Conservation (phyloP, 1,140 invertebrate genomes). For the Rhyacophila brunnea region DNA sequence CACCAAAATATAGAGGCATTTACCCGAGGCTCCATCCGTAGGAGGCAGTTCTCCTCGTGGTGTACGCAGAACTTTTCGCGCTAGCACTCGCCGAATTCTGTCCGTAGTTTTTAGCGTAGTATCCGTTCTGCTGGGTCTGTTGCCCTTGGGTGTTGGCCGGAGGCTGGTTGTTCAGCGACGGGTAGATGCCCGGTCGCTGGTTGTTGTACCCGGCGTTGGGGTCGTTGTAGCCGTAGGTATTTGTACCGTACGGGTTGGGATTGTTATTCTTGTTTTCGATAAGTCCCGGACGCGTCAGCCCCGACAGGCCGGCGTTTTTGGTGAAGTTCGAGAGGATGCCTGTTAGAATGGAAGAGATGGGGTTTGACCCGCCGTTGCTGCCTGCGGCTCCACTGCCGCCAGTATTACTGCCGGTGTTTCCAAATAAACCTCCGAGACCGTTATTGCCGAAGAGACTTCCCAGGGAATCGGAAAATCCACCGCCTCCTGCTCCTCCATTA, state of each 20-base stretch:
- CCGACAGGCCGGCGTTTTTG: constrained; percentile 19
- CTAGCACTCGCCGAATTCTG: constrained; percentile 36
- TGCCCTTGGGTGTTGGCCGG: constrained; percentile 7
- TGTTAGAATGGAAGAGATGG: constrained; percentile 45
- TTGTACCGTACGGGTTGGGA: constrained; percentile 11
- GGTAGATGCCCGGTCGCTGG: neutral
- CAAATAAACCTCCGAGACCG: constrained; percentile 39
- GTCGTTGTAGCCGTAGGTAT: constrained; percentile 15
- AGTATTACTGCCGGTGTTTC: constrained; percentile 22
- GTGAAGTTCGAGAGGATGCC: constrained; percentile 33
- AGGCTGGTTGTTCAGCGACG: constrained; percentile 9
- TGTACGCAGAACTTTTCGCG: constrained; percentile 37
- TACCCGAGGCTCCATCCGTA: constrained; percentile 54
- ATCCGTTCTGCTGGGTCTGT: constrained; percentile 24
- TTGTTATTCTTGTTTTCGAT: constrained; percentile 30
- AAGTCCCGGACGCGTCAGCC: constrained; percentile 27
- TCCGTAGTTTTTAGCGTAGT: constrained; percentile 46
- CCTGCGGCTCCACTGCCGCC: constrained; percentile 28
- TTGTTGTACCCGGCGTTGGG: neutral
- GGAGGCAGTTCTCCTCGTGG: constrained; percentile 42
- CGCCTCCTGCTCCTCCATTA: neutral
- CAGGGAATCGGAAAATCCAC: constrained; percentile 7
- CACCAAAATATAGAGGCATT: constrained; percentile 16
- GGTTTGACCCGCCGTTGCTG: constrained; percentile 40
- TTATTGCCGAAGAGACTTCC: constrained; percentile 16